Evolutionary conservation across 2,797 vertebrate genomes (phyloP).

Genomic region (Diplodus sargus): DNA sequence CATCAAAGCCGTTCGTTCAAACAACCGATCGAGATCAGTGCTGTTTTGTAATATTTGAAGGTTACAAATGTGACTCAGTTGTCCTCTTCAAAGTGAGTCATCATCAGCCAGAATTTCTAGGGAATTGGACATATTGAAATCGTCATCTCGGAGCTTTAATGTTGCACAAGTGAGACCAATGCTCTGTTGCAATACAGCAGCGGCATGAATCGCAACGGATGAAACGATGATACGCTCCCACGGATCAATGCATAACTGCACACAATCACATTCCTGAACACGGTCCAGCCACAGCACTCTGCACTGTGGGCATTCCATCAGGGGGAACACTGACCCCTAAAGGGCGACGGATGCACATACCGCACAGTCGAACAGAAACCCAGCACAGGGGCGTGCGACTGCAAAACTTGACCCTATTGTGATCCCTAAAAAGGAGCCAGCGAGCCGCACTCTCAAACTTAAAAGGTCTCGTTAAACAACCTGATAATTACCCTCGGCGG

Average conservation of each 20-base stretch:
- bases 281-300: slow-evolving; percentile 3
- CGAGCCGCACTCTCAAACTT: slow-evolving; percentile 44
- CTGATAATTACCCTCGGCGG: slow-evolving; percentile 73
- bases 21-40: slow-evolving; percentile 4
- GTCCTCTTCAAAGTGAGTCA: slow-evolving; percentile 16
- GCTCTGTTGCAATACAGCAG: not conserved
- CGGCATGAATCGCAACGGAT: not conserved
- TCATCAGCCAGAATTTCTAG: not conserved
- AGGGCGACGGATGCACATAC: slow-evolving; percentile 64
- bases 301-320: slow-evolving; percentile 23
- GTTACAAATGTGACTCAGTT: no score
- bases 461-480: slow-evolving; percentile 77
- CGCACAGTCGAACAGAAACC: not conserved
- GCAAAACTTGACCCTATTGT: slow-evolving; percentile 47
- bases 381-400: not conserved
- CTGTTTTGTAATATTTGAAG: slow-evolving; percentile 4
- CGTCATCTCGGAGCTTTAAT: not conserved
- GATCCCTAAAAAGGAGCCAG: slow-evolving; percentile 46
- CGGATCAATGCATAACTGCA: slow-evolving; percentile 48
- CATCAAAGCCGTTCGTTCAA: slow-evolving; percentile 5
- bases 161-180: not conserved
- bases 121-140: not conserved
- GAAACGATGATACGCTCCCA: slow-evolving; percentile 4
- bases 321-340: slow-evolving; percentile 83
- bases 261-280: slow-evolving; percentile 48